Base-by-base conservation (phyloP, 2,797 vertebrate species). In the Rhabdomys pumilio region DNA sequence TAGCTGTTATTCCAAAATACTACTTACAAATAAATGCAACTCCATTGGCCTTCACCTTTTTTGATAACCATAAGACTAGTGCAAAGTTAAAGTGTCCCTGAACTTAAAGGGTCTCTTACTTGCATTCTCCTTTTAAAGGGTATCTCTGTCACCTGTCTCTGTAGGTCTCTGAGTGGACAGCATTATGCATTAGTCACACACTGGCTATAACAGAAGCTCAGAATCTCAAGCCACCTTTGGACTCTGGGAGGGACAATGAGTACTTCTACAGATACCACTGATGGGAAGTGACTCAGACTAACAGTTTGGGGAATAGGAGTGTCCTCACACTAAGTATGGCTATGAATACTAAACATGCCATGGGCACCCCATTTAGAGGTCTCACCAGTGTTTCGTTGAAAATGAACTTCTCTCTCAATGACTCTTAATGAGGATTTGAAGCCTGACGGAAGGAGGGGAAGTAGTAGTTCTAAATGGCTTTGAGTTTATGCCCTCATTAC, bases 11-110 rank as follows among this genome's bases (percentile, higher is more conserved):
- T 81, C 41, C 59, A 94, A 97, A 97, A 47, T 3, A n/a, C 10
- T 47, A 81, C 65, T 97, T 95, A 86, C 81, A 95, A 90, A 61
- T 93, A 72, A 89, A 87, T 92, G 80, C 81, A 93, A 87, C 24
- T 81, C 41, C 84, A 81, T 50, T 87, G 22, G 15, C 44, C 26
- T 57, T 85, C 81, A 59, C 41, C 59, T 34, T 91, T 94, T 44
- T 91, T 29, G n/a, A 67, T 80, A 57, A 93, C 57, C 65, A 69
- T 87, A 88, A 87, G 65, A 15, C 24, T 0, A 2, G 24, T 61
- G 29, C 53, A 84, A 87, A 89, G 20, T 72, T 81, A 81, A 87
- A 77, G 44, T 65, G 65, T 24, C 6, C 41, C 44, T 57, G 29
- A 77, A 29, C 65, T 75, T 94, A 59, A 38, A 94, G 88, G 69